Conservation (phyloP, 30 jellyfish, hydroid and myxozoan species). For the Hydractinia echinata region DNA sequence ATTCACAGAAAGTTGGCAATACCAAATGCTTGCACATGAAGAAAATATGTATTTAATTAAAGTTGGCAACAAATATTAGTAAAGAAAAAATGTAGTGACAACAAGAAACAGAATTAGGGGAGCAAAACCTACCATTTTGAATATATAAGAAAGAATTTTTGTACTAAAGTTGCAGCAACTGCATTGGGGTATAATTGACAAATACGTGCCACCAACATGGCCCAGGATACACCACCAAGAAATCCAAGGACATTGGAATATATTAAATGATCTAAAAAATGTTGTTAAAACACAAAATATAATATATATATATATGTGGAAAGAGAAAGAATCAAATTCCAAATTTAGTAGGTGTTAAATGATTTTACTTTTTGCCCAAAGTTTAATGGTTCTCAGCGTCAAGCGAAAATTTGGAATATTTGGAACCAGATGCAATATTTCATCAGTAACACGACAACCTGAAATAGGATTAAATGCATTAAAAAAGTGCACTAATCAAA, state of each 20-base stretch:
- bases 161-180: conserved; percentile 87
- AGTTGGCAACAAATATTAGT: neutral
- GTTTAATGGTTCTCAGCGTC: conserved; percentile 84
- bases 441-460: conserved; percentile 99
- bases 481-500: neutral
- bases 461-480: neutral
- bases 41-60: neutral
- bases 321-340: neutral
- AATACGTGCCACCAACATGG: conserved; percentile 96
- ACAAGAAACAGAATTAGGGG: too few relatives aligned
- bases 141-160: conserved; percentile 76
- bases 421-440: conserved; percentile 86
- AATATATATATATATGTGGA: neutral
- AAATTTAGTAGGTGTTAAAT: neutral
- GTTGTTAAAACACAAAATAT: too few relatives aligned
- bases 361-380: conserved; percentile 85
- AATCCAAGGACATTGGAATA: conserved; percentile 98
- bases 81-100: neutral
- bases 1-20: too few relatives aligned
- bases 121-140: conserved; percentile 79
- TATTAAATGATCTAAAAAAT: conserved; percentile 62
- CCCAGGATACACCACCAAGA: conserved; percentile 99
- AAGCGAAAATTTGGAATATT: conserved; percentile 72
- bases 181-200: conserved; percentile 98
- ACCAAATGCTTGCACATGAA: neutral